Conservation (phyloP, 2,888 invertebrate genomes). For the Agrochola circellaris region DNA sequence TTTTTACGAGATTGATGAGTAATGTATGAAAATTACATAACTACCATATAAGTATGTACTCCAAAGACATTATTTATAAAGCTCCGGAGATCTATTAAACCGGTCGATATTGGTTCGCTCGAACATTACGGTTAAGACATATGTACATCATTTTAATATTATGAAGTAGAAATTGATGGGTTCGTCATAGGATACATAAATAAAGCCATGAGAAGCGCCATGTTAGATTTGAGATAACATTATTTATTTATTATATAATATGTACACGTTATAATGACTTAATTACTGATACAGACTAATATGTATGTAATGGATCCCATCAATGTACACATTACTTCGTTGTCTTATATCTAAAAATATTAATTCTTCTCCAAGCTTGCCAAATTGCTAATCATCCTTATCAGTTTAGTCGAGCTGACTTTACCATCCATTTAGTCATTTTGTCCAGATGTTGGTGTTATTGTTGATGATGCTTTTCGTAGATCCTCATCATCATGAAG, state of each 20-base stretch:
- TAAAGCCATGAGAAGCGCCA: slow-evolving; percentile 3
- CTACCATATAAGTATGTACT: not conserved
- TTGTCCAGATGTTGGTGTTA: not conserved
- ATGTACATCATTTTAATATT: slow-evolving; percentile 21
- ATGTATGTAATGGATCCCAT: not conserved
- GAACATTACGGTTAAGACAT: slow-evolving; percentile 11
- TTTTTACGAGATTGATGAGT: not conserved
- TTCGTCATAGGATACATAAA: slow-evolving; percentile 27
- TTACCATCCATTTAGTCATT: not conserved
- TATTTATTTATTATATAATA: not conserved
- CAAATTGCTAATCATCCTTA: not conserved
- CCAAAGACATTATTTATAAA: slow-evolving; percentile 6
- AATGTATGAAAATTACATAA: slow-evolving; percentile 14
- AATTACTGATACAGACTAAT: slow-evolving; percentile 3
- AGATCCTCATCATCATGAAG: too few species aligned
- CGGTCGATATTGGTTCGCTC: slow-evolving; percentile 9
- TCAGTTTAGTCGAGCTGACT: not conserved
- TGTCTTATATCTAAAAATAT: not conserved
- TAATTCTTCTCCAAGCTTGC: not conserved
- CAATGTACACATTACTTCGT: not conserved
- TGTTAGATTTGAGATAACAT: slow-evolving; percentile 17
- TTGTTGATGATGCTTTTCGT: not conserved
- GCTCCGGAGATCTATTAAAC: slow-evolving; percentile 8
- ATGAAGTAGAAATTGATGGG: slow-evolving; percentile 17
- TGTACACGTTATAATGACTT: not conserved